A percentile compares a stretch with the other conserved stretches of the same genome.
These are phyloP conservation scores for Heliocidaris erythrogramma DNA, from an alignment of 35 echinoderm and acorn worm genomes.

Conservation along the genomic window DNA sequence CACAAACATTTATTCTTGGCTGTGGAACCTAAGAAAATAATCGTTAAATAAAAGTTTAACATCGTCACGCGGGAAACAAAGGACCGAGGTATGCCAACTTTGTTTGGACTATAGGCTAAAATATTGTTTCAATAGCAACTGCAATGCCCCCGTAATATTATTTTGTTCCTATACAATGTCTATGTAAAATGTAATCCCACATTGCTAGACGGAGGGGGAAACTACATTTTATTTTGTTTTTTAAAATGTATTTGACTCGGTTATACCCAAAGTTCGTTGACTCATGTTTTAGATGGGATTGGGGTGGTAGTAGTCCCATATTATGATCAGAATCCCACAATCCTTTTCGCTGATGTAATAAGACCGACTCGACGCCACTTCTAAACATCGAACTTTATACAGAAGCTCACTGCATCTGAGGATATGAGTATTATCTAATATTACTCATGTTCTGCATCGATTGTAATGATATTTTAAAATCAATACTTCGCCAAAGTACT, in stretches of 20 bases:
- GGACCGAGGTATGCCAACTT: too few relatives aligned
- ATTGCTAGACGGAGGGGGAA: background rate
- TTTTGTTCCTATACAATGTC: background rate
- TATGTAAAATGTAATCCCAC: background rate
- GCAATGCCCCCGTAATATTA: background rate
- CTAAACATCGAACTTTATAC: background rate
- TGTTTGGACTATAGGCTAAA: too few relatives aligned
- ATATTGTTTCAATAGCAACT: background rate
- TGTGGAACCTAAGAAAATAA: too few relatives aligned
- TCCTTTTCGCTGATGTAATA: background rate
- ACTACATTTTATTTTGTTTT: background rate
- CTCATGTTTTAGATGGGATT: background rate
- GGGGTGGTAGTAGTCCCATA: background rate
- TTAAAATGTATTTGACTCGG: background rate
- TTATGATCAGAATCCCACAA: background rate
- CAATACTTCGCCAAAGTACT: background rate
- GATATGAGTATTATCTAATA: background rate
- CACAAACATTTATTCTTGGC: too few relatives aligned
- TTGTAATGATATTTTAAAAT: background rate
- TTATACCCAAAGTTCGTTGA: background rate
- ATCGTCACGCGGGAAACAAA: too few relatives aligned
- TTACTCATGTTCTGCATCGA: background rate
- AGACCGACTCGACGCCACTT: background rate
- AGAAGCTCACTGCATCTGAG: background rate
- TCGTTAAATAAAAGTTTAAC: too few relatives aligned